Evolutionary conservation across 2,797 vertebrate genomes (phyloP), one percentile per base, ranked within the genome.

Genomic region (Falco columbarius): DNA sequence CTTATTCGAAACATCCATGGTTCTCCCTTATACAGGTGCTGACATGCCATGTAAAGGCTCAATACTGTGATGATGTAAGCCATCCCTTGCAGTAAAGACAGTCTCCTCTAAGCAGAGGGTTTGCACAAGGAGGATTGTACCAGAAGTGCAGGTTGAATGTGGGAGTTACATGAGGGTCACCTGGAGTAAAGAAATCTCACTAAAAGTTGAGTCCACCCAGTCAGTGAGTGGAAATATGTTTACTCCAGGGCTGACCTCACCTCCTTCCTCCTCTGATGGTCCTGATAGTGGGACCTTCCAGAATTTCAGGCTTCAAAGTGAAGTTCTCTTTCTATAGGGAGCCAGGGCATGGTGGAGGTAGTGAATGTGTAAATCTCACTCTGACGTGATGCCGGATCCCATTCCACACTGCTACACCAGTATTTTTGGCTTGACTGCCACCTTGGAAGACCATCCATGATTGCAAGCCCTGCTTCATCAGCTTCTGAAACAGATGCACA

Each of bases 171-270:
- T 12, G 18, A 63, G 12, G 4, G 22, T 40, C 9, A 7, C 10
- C 27, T 32, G 17, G 12, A 56, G 36, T 20, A 24, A 90, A 52
- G 32, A 85, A 51, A 66, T 52, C 34, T 51, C 44, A 21, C 0
- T n/a, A 68, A 6, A 88, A 42, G 5, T 6, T 67, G 27, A 29
- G 22, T 66, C 30, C 12, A 59, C 4, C 1, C 27, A 26, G 9
- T 2, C 4, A 3, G 3, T 38, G 49, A 54, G 6, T 22, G 7
- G 11, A 14, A 76, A 40, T 0, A 40, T 0, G 0, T 46, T 81
- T 82, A 38, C 6, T 36, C 24, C 21, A 70, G 14, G 3, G 7
- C 7, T 81, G 42, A 56, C 26, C 2, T 82, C 44, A 18, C 12
- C 19, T 51, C 9, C 15, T 88, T 63, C 30, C 18, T 79, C 34